Conservation (phyloP, 2,113 vertebrate genomes). For the Pseudolaguvia tuberculata region DNA sequence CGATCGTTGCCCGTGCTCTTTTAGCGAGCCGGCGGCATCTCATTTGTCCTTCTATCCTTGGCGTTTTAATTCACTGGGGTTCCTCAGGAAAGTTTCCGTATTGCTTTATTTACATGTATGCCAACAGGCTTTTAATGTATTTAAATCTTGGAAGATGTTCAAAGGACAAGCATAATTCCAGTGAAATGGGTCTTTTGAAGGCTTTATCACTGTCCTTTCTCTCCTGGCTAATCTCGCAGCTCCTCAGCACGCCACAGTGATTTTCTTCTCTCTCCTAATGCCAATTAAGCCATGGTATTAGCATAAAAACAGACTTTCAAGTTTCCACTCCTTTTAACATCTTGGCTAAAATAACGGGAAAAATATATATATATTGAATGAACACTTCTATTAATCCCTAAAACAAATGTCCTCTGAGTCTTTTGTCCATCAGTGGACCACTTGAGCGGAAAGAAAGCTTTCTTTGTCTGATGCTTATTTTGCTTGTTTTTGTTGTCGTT, state of each 20-base stretch:
- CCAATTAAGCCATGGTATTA: slow-evolving; percentile 97
- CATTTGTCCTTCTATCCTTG: slow-evolving; percentile 66
- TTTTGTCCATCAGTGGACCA: slow-evolving; percentile 52
- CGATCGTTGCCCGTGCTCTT: slow-evolving; percentile 60
- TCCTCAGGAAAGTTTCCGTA: slow-evolving; percentile 80
- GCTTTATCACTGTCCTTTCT: slow-evolving; percentile 98
- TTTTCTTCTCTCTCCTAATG: slow-evolving; percentile 89
- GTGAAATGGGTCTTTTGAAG: slow-evolving; percentile 97
- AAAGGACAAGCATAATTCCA: slow-evolving; percentile 97
- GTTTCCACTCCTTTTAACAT: slow-evolving; percentile 62
- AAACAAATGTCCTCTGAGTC: slow-evolving; percentile 59
- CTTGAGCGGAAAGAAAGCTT: slow-evolving; percentile 54
- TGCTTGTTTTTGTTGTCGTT: slow-evolving; percentile 51
- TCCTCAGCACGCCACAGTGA: slow-evolving; percentile 96
- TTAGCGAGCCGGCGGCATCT: slow-evolving; percentile 59
- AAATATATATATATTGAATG: slow-evolving; percentile 69
- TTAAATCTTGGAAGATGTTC: slow-evolving; percentile 98
- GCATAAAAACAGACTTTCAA: slow-evolving; percentile 93
- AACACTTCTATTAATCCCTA: slow-evolving; percentile 66
- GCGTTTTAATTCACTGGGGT: slow-evolving; percentile 79
- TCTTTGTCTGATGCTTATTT: slow-evolving; percentile 15
- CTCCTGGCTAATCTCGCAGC: slow-evolving; percentile 93
- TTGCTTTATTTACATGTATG: slow-evolving; percentile 96
- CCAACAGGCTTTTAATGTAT: slow-evolving; percentile 96
- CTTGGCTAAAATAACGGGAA: slow-evolving; percentile 68